Evolutionary conservation across 2,888 invertebrate species (phyloP).

Genomic region (Drosophila greeni): DNA sequence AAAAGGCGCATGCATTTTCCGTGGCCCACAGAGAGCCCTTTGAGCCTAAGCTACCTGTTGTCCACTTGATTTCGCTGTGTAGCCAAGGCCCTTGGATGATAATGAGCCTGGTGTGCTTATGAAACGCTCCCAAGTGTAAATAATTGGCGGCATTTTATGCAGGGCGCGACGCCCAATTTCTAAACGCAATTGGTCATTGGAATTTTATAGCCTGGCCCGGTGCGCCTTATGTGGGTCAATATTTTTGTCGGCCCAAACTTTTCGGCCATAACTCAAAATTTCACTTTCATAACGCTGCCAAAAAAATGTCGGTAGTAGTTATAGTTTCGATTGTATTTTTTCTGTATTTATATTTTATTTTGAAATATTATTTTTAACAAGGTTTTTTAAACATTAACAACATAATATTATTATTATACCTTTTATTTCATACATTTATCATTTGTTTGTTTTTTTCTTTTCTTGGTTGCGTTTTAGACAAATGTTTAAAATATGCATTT

Average conservation of each 20-base stretch:
- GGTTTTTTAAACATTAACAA: constrained; percentile 79
- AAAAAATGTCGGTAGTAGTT: constrained; percentile 5
- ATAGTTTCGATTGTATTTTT: constrained; percentile 37
- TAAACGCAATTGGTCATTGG: constrained; percentile 66
- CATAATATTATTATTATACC: constrained; percentile 73
- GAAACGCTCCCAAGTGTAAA: constrained; percentile 48
- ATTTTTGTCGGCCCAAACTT: constrained; percentile 29
- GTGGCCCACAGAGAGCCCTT: constrained; percentile 6
- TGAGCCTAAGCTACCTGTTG: background rate
- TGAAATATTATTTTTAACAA: constrained; percentile 79
- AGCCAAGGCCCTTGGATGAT: constrained; percentile 39
- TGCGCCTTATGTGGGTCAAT: constrained; percentile 50
- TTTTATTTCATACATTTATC: constrained; percentile 58
- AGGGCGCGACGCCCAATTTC: constrained; percentile 60
- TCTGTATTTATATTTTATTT: constrained; percentile 75
- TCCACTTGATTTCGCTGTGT: constrained; percentile 19
- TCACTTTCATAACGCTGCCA: constrained; percentile 57
- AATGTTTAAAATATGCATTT: constrained; percentile 71
- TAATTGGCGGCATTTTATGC: constrained; percentile 65
- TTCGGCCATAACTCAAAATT: constrained; percentile 53
- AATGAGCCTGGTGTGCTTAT: constrained; percentile 41
- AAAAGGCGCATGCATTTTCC: constrained; percentile 14
- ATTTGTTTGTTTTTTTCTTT: constrained; percentile 58
- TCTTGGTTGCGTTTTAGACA: constrained; percentile 67
- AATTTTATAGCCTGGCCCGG: constrained; percentile 50